Base-by-base conservation (phyloP, 2,113 vertebrate species). In the Plecotus auritus region DNA sequence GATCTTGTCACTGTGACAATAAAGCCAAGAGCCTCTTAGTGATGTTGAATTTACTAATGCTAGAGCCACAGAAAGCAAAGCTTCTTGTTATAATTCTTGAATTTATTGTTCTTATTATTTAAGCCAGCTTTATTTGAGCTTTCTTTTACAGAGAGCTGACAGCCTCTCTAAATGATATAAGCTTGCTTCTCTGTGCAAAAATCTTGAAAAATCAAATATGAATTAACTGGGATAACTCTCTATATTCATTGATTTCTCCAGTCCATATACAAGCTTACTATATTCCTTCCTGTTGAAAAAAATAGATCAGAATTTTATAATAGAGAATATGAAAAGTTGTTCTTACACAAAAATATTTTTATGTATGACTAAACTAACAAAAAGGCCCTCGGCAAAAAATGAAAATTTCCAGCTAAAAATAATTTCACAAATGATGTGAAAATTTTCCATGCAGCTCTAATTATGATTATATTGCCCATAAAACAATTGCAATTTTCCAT, bases 391-490 rank as follows among this genome's bases (percentile, higher is more conserved):
- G 67, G 96, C 78, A 91, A 93, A 91, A 96, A 74, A 42, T 49
- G 9, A 88, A 84, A 77, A 66, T 67, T 88, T 86, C 4, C 45
- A 91, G 54, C 47, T 92, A 93, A 88, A 88, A 90, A 85, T 87
- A 95, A 90, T 97, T 97, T 94, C 61, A 83, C 61, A 95, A 84
- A 93, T 13, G 0, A 85, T 94, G 56, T 78, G 69, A 95, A 92
- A 47, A 56, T 16, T 94, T 77, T 66, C 51, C 64, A 69, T 92
- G 40, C 47, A 81, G 26, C 35, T 80, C 26, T 88, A 93, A 84
- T 69, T 92, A 40, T 22, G 28, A 88, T 13, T 49, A 72, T 80
- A 59, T 90, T 96, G 74, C 11, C 49, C 16, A 66, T 77, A 86
- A 97, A 88, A 70, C 22, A 61, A 54, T 59, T 83, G 26, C 6